Percentiles rank a stretch among this genome's conserved stretches.
Evolutionary conservation across 2,113 vertebrate genomes (phyloP).

Genomic region (Orycteropus afer): DNA sequence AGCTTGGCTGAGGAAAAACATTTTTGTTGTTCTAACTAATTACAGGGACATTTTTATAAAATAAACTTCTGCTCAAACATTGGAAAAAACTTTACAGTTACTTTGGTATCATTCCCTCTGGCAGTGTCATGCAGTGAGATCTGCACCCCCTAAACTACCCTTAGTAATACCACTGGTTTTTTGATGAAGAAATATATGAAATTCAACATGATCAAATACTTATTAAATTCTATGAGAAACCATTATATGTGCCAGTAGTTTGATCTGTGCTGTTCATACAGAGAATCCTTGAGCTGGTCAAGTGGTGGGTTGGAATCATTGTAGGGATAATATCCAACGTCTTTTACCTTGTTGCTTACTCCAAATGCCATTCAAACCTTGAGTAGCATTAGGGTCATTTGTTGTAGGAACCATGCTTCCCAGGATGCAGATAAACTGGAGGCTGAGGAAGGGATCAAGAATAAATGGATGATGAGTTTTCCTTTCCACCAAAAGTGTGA

Average conservation of each 20-base stretch:
- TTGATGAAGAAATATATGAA: neutral
- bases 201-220: neutral
- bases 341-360: neutral
- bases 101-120: neutral
- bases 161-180: neutral
- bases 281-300: neutral
- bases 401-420: neutral
- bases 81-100: neutral
- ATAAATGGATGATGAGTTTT: neutral
- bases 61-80: neutral
- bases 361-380: neutral
- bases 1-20: no score
- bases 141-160: no score
- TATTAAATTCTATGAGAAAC: neutral
- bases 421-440: neutral
- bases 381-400: neutral
- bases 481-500: neutral
- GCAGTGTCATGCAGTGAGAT: neutral
- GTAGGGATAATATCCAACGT: neutral
- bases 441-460: neutral
- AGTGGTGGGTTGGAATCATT: neutral
- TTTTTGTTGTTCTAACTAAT: no score
- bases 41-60: neutral
- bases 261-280: neutral
- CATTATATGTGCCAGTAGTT: neutral